Conservation (phyloP, 2,888 invertebrate species). For the Molorchus minor region DNA sequence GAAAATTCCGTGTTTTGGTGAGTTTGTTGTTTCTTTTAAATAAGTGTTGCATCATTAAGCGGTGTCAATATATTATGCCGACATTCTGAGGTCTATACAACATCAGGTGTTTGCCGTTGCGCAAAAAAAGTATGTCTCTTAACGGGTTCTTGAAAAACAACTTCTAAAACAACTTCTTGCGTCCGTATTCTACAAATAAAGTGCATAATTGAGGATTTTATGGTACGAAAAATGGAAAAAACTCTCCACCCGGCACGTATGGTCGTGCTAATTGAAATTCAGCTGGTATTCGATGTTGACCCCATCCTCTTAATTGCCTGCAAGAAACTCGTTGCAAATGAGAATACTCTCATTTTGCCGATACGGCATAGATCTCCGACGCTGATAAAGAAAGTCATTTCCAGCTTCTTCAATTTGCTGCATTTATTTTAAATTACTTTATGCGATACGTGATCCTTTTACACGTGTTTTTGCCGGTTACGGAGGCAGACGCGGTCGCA, state of each 20-base stretch:
- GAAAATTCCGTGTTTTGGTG: no score
- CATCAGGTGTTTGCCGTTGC: no score
- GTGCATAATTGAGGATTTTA: conserved; percentile 29
- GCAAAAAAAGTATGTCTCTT: conserved; percentile 27
- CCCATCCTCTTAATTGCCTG: conserved; percentile 19
- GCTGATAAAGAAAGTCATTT: conserved; percentile 41
- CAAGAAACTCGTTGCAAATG: conserved; percentile 24
- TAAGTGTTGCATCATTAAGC: no score
- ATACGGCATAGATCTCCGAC: conserved; percentile 29
- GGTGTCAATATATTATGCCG: no score
- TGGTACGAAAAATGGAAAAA: conserved; percentile 16
- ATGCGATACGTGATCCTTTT: conserved; percentile 33
- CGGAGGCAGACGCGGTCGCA: conserved; percentile 7
- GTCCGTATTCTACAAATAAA: conserved; percentile 28
- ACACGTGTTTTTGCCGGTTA: conserved; percentile 20
- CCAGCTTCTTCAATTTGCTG: conserved; percentile 42
- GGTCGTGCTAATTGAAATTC: conserved; percentile 25
- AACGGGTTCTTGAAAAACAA: no score
- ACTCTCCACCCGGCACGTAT: conserved; percentile 16
- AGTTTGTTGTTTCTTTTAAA: no score
- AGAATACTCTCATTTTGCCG: conserved; percentile 17
- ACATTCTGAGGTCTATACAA: no score
- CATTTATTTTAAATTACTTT: conserved; percentile 40
- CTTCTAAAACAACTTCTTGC: conserved; percentile 16
- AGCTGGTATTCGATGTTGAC: conserved; percentile 16